phyloP scores from a whole-genome alignment of 2,113 vertebrate species.

The Corvus cornix region DNA sequence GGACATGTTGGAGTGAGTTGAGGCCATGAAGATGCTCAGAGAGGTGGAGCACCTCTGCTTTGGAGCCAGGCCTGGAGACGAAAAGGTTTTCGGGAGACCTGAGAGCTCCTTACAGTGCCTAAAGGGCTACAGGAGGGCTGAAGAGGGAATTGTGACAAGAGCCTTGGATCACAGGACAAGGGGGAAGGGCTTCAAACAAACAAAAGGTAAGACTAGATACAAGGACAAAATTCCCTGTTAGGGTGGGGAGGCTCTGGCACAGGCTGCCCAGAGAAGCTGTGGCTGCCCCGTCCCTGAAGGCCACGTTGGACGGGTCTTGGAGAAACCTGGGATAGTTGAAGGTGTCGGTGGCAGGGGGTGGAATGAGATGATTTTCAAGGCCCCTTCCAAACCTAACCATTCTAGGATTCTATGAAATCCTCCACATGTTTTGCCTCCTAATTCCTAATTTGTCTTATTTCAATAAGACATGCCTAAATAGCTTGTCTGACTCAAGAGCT shows the following conservation, averaged over 20 bases:
- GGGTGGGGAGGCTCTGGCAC: background rate
- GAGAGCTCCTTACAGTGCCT: background rate
- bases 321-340: background rate
- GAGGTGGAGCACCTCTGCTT: background rate
- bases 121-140: background rate
- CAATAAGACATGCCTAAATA: background rate
- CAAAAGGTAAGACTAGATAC: background rate
- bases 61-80: background rate
- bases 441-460: background rate
- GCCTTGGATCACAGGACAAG: background rate
- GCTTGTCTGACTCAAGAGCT: background rate
- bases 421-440: background rate
- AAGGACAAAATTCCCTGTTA: background rate
- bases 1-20: background rate
- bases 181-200: background rate
- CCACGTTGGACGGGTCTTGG: rapidly evolving
- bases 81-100: background rate
- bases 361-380: background rate
- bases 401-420: background rate
- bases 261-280: background rate
- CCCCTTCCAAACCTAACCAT: background rate
- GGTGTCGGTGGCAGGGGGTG: background rate
- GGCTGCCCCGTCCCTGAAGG: background rate
- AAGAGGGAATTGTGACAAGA: background rate
- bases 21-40: background rate